phyloP scores from a whole-genome alignment of 2,113 vertebrate genomes.

The Emydocephalus ijimae region DNA sequence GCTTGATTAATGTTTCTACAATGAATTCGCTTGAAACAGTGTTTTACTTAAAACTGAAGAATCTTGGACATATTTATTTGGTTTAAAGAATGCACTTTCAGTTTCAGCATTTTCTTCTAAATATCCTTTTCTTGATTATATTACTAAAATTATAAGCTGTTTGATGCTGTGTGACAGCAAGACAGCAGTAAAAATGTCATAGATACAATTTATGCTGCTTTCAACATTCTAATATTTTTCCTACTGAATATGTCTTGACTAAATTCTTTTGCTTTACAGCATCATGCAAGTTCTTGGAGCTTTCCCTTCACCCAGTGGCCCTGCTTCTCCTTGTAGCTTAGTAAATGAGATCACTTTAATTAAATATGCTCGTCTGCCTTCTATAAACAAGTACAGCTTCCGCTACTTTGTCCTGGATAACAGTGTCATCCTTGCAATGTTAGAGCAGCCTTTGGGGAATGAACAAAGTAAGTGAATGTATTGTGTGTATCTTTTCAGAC shows the following conservation, averaged over 20 bases:
- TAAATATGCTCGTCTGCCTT: constrained; percentile 87
- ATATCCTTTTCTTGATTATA: background rate
- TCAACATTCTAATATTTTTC: background rate
- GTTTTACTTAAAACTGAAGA: background rate
- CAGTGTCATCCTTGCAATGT: constrained; percentile 92
- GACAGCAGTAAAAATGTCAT: background rate
- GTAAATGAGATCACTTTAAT: constrained; percentile 93
- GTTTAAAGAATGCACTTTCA: background rate
- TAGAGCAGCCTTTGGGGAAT: constrained; percentile 95
- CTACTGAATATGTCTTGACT: constrained; percentile 40
- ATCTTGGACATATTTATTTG: background rate
- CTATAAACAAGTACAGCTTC: constrained; percentile 87
- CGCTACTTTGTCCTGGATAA: constrained; percentile 95
- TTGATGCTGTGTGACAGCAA: background rate
- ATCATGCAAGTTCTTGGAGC: constrained; percentile 96
- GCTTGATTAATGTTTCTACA: background rate
- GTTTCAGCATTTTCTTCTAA: background rate
- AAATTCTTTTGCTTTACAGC: constrained; percentile 65
- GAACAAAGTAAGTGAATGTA: constrained; percentile 86
- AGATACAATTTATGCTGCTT: constrained; percentile 3
- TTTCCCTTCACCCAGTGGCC: constrained; percentile 92
- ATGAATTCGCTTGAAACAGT: background rate
- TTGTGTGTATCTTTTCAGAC: background rate
- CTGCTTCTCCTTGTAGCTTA: constrained; percentile 93
- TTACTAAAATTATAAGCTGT: background rate